Evolutionary conservation across 2,113 vertebrate genomes (phyloP).

Genomic region (Tenrec ecaudatus): DNA sequence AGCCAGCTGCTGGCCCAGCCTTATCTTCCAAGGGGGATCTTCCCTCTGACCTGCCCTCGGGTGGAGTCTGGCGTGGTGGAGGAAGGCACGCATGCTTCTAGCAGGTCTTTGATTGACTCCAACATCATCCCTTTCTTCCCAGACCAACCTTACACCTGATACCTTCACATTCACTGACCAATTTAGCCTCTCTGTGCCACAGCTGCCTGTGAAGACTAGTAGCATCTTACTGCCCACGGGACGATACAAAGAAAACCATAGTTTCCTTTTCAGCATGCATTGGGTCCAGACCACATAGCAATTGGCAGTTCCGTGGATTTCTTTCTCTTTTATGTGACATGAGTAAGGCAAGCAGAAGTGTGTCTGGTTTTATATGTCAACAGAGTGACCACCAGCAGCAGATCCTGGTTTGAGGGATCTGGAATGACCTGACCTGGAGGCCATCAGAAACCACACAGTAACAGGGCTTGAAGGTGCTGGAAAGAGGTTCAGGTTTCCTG

Average conservation of each 20-base stretch:
- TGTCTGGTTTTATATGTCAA: background rate
- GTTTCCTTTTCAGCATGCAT: conserved; percentile 55
- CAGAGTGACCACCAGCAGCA: background rate
- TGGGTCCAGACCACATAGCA: background rate
- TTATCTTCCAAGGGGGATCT: background rate
- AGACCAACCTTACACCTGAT: background rate
- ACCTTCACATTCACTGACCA: conserved; percentile 12
- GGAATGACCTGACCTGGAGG: background rate
- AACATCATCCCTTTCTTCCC: background rate
- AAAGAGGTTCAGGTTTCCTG: too few relatives aligned
- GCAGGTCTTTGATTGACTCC: background rate
- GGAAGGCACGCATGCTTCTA: background rate
- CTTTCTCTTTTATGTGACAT: conserved; percentile 58
- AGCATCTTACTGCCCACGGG: conserved; percentile 42
- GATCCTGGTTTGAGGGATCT: background rate
- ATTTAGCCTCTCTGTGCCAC: conserved; percentile 38
- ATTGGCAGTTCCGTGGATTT: conserved; percentile 18
- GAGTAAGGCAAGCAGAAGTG: conserved; percentile 1
- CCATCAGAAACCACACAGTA: background rate
- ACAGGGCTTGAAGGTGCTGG: background rate
- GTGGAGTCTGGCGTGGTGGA: background rate
- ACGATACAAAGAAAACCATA: conserved; percentile 22
- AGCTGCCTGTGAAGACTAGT: conserved; percentile 26
- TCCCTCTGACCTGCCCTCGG: background rate
- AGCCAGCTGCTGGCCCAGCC: background rate